Evolutionary conservation across 2,797 vertebrate species (phyloP).

Genomic region (Paedocypris micromegethes): DNA sequence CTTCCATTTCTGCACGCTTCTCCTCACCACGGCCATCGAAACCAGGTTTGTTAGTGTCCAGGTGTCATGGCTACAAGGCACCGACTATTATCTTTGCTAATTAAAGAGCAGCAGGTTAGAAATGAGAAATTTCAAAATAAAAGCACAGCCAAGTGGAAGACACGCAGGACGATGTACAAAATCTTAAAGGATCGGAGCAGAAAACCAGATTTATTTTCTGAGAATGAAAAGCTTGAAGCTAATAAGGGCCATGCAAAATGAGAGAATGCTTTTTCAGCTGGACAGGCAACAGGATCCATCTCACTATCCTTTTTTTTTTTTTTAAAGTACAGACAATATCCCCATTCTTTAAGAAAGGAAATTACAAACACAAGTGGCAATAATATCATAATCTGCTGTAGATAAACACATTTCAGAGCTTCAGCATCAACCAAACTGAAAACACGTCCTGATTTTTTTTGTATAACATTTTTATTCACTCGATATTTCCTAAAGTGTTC

Average conservation of each 20-base stretch:
- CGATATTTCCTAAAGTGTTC: too few relatives aligned
- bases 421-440: background rate
- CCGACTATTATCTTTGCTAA: too few relatives aligned
- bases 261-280: slow-evolving; percentile 10
- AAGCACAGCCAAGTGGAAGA: too few relatives aligned
- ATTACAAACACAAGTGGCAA: background rate
- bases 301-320: slow-evolving; percentile 7
- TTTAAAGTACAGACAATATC: slow-evolving; percentile 23
- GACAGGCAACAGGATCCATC: slow-evolving; percentile 13
- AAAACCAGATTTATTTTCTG: slow-evolving; percentile 1
- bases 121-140: too few relatives aligned
- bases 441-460: too few relatives aligned
- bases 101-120: too few relatives aligned
- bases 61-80: slow-evolving; percentile 42
- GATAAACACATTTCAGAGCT: slow-evolving; percentile 1
- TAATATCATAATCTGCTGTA: slow-evolving; percentile 14
- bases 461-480: too few relatives aligned
- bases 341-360: slow-evolving; percentile 22
- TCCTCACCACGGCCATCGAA: slow-evolving; percentile 28
- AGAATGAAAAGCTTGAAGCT: slow-evolving; percentile 16
- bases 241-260: background rate
- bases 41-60: slow-evolving; percentile 46
- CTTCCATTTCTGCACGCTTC: slow-evolving; percentile 34
- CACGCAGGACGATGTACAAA: too few relatives aligned
- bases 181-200: background rate